phyloP scores from a whole-genome alignment of 2,888 invertebrate species.

The Tortrix viridana region DNA sequence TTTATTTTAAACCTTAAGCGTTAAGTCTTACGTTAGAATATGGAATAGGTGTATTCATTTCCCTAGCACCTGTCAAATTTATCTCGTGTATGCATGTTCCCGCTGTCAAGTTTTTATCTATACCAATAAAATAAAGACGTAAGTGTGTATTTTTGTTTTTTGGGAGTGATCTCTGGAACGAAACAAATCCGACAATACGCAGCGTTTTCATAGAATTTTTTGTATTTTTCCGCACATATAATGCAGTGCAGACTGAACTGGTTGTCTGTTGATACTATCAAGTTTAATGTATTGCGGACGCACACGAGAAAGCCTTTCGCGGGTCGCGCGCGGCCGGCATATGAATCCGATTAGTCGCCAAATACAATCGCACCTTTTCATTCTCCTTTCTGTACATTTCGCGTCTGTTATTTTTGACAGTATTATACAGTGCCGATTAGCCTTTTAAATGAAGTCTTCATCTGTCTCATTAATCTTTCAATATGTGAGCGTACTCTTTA shows the following conservation, averaged over 20 bases:
- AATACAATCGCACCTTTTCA: background rate
- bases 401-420: background rate
- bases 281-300: conserved; percentile 6
- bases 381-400: background rate
- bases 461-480: conserved; percentile 10
- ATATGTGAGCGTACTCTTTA: background rate
- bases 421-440: background rate
- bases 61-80: too few species aligned
- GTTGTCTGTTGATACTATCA: conserved; percentile 23
- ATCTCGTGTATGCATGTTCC: too few species aligned
- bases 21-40: too few species aligned
- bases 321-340: conserved; percentile 8
- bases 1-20: too few species aligned
- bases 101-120: too few species aligned
- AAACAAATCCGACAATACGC: background rate
- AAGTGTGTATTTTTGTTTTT: too few species aligned
- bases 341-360: conserved; percentile 4
- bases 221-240: background rate
- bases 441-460: conserved; percentile 3
- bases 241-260: conserved; percentile 5
- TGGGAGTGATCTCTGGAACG: too few species aligned
- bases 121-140: too few species aligned
- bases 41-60: too few species aligned
- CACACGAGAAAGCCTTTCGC: conserved; percentile 18
- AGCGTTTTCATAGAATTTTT: background rate